Base-by-base conservation (phyloP, 2,113 vertebrate genomes). In the Sterrhoptilus dennistouni region DNA sequence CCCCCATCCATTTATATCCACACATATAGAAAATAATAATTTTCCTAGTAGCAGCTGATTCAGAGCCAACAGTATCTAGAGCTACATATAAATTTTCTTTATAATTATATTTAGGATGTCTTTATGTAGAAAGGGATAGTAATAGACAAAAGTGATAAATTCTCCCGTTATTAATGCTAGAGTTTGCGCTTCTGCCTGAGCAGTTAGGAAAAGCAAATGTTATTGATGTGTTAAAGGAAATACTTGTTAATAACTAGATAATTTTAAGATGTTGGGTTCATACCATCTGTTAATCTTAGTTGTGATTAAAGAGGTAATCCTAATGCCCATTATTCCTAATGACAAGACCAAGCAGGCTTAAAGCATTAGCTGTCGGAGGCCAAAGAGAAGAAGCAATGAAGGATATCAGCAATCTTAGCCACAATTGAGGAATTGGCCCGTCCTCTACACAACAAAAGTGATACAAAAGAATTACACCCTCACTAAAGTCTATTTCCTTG, bases 301-400 rank as follows among this genome's bases (percentile, higher is more conserved):
- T 98, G 99, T 99, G 99, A 99, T 99, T 99, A 99, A 99, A 98
- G 98, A 99, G 98, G 98, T 98, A 98, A 99, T 99, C 98, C 98
- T 98, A 97, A 97, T 97, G 97, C 97, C 98, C 98, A 98, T 99
- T 99, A 98, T 99, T 99, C 98, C 98, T 98, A 98, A 98, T 98
- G 99, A 99, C 98, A 99, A 97, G 98, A 98, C 97, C 96, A 98
- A 98, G 98, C 97, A 98, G 98, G 98, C 98, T 98, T 98, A 97
- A 98, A 95, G 97, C 97, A 97, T 98, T 97, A 97, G 98, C 97
- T 3, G 87, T 97, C 85, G 86, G 96, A 87, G 95, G 97, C 96
- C 92, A 87, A 91, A 90, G 95, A 97, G 95, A 97, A 96, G 98
- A 96, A 97, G 96, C 91, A 90, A 78, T 92, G 96, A 97, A 97